Evolutionary conservation across 2,113 vertebrate genomes (phyloP).

Genomic region (Actenoides hombroni): DNA sequence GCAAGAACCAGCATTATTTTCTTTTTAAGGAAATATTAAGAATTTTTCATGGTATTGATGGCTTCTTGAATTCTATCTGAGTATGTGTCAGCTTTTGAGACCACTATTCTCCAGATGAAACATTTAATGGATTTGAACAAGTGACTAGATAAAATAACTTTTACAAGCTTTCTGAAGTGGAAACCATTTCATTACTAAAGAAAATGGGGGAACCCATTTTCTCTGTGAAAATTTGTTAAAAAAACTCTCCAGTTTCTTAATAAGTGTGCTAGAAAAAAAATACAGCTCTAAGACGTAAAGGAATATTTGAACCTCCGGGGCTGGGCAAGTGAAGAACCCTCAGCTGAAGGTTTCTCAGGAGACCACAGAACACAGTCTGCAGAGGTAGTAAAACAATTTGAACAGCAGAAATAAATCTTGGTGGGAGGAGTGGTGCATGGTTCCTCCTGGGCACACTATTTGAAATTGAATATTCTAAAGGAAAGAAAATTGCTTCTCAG

Average conservation of each 20-base stretch:
- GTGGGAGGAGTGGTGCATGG: not conserved
- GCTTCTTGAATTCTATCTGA: not conserved
- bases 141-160: not conserved
- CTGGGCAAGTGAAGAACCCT: not conserved
- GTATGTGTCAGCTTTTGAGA: not conserved
- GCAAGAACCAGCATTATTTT: not conserved
- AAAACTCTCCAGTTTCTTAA: not conserved
- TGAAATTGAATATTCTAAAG: not conserved
- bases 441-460: not conserved
- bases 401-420: not conserved
- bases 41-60: not conserved
- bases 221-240: not conserved
- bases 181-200: not conserved
- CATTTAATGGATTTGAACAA: not conserved
- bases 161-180: not conserved
- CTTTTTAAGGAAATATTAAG: not conserved
- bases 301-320: not conserved
- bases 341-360: not conserved
- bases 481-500: not conserved
- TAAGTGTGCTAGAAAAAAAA: not conserved
- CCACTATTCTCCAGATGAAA: not conserved
- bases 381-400: not conserved
- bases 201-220: not conserved
- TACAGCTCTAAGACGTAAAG: not conserved
- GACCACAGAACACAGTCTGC: not conserved